phyloP scores from a whole-genome alignment of 2,888 invertebrate genomes.

The Mimachlamys varia region DNA sequence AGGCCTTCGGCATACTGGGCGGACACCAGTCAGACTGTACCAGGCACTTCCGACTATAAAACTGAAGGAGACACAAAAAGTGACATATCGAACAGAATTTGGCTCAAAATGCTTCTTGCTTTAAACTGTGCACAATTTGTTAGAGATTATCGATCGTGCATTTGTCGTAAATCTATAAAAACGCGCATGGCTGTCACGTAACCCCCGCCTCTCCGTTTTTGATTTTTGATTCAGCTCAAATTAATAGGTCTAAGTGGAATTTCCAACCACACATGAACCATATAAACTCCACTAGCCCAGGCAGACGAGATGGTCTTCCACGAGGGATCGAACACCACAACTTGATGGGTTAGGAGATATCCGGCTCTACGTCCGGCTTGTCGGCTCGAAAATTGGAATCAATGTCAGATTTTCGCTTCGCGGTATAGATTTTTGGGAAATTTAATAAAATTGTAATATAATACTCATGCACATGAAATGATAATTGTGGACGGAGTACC shows the following conservation, averaged over 20 bases:
- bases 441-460: conserved; percentile 7
- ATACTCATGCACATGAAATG: conserved; percentile 1
- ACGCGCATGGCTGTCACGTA: conserved; percentile 9
- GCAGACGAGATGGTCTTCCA: conserved; percentile 20
- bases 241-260: conserved; percentile 33
- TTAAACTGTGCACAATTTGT: conserved; percentile 31
- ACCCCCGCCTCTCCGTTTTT: conserved; percentile 31
- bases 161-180: conserved; percentile 34
- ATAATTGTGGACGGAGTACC: neutral
- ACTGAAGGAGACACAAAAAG: conserved; percentile 28
- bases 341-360: conserved; percentile 23
- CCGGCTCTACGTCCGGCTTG: conserved; percentile 23
- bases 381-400: conserved; percentile 36
- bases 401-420: conserved; percentile 18
- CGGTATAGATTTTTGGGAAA: conserved; percentile 1
- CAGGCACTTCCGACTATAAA: neutral
- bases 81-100: conserved; percentile 24
- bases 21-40: too few relatives aligned
- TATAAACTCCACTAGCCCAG: conserved; percentile 1
- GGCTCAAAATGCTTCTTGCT: conserved; percentile 34
- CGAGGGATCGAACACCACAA: conserved; percentile 7
- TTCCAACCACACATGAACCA: conserved; percentile 29
- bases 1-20: too few relatives aligned
- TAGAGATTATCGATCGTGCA: conserved; percentile 6
- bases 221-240: conserved; percentile 36